A percentile compares a stretch with the other conserved stretches of the same genome.
phyloP scores from a whole-genome alignment of 2,113 vertebrate species.

The Erythrolamprus reginae region DNA sequence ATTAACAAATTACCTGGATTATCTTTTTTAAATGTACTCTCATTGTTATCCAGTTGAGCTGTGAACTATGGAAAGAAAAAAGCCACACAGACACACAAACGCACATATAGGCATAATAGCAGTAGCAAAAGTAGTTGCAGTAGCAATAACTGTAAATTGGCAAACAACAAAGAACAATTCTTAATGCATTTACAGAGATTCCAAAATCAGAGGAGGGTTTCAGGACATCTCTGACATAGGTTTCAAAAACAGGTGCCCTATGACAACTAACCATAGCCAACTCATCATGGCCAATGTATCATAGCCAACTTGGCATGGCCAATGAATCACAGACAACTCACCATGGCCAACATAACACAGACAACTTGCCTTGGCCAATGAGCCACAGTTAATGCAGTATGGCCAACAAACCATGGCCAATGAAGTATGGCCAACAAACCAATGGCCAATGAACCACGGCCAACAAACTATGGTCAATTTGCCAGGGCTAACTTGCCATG shows the following conservation, averaged over 20 bases:
- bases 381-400: too few relatives aligned
- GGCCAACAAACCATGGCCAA: too few relatives aligned
- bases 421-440: too few relatives aligned
- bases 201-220: background rate
- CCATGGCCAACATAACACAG: too few relatives aligned
- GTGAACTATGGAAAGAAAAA: background rate
- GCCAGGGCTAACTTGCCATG: too few relatives aligned
- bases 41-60: background rate
- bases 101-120: background rate
- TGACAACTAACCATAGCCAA: too few relatives aligned
- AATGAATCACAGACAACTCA: rapidly evolving
- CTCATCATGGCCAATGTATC: too few relatives aligned
- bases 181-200: background rate
- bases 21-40: background rate
- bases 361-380: too few relatives aligned
- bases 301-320: too few relatives aligned
- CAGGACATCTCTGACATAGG: background rate
- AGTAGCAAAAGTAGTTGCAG: background rate
- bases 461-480: too few relatives aligned
- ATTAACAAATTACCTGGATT: background rate
- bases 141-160: background rate
- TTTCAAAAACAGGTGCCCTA: background rate
- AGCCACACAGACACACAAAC: background rate
- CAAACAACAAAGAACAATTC: background rate
- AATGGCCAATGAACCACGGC: too few relatives aligned